Percentiles rank a stretch among this genome's conserved stretches.
phyloP scores from a whole-genome alignment of 2,797 vertebrate species.

The Pangasius mekongensis region DNA sequence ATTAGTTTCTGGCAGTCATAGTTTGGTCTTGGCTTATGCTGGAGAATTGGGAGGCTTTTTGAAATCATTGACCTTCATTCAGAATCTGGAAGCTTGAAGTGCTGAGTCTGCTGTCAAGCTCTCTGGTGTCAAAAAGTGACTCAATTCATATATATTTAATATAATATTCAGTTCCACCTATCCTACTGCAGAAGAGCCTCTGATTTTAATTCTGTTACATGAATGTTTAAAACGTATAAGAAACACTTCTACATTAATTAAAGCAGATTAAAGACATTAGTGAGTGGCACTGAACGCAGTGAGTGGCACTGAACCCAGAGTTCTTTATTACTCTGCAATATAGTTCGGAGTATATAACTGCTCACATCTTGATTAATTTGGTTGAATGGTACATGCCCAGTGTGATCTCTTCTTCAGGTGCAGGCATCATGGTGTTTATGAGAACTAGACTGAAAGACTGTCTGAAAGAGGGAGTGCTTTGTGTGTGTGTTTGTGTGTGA shows the following conservation, averaged over 20 bases:
- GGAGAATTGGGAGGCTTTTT: slow-evolving; percentile 23
- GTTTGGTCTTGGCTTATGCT: slow-evolving; percentile 19
- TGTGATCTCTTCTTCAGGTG: slow-evolving; percentile 66
- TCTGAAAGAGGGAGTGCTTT: slow-evolving; percentile 29
- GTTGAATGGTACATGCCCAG: slow-evolving; percentile 73
- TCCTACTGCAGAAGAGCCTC: slow-evolving; percentile 41
- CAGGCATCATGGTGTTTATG: slow-evolving; percentile 46
- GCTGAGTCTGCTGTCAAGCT: slow-evolving; percentile 38
- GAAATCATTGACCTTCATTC: slow-evolving; percentile 39
- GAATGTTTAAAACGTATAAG: slow-evolving; percentile 66
- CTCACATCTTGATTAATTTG: slow-evolving; percentile 77
- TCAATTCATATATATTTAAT: slow-evolving; percentile 60
- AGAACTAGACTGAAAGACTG: slow-evolving; percentile 42
- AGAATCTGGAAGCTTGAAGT: slow-evolving; percentile 45
- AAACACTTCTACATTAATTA: slow-evolving; percentile 66
- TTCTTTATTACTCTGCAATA: slow-evolving; percentile 62
- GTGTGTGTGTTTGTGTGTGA: slow-evolving; percentile 38
- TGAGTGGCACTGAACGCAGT: slow-evolving; percentile 64
- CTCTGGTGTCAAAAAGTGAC: slow-evolving; percentile 27
- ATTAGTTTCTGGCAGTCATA: slow-evolving; percentile 7
- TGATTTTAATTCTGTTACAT: slow-evolving; percentile 48
- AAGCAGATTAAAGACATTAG: slow-evolving; percentile 69
- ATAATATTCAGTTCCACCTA: slow-evolving; percentile 55
- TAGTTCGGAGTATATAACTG: slow-evolving; percentile 64
- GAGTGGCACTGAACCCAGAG: slow-evolving; percentile 60